Base-by-base conservation (phyloP, 2,113 vertebrate species). In the Rhodinocichla rosea region DNA sequence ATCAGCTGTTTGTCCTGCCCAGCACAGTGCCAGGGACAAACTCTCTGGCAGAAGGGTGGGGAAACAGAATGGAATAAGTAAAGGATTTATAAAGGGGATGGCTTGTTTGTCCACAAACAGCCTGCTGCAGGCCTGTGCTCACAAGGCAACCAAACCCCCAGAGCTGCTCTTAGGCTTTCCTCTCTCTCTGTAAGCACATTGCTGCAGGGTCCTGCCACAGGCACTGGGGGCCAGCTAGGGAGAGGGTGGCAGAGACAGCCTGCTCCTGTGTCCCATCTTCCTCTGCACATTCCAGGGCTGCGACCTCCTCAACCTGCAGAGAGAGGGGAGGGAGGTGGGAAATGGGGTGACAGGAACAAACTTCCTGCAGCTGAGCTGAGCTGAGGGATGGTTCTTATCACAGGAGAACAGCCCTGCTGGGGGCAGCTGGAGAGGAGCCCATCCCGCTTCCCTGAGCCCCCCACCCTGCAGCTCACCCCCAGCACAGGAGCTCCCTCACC, bases 311-410 rank as follows among this genome's bases (percentile, higher is more conserved):
- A 89, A 0, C 74, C 62, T 85, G 63, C 75, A 21, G 65, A 21
- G 94, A 87, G 39, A 56, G 21, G 45, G 70, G 65, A 62, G 81
- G 62, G 69, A 94, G 78, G 77, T 87, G 94, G 90, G 91, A 95
- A 95, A 60, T 32, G 87, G 76, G 59, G 47, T 44, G 71, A 92
- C 83, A 39, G 83, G 75, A 90, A 10, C 75, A 88, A 95, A 67
- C 85, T 94, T 96, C 90, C 90, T 93, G 84, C 87, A 57, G 52
- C 3, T 0, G 67, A 74, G 76, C 81, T 1, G 9, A 70, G 53
- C 6, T 33, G 44, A 65, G 52, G 49, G 47, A 30, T 0, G 1
- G 27, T 52, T 82, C 83, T 92, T 96, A 95, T 94, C 83, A 20
- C 33, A 39, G 45, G 65, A 42, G 47, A 92, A 28, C 86, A 94